phyloP scores from a whole-genome alignment of 2,797 vertebrate genomes.

The Falco biarmicus region DNA sequence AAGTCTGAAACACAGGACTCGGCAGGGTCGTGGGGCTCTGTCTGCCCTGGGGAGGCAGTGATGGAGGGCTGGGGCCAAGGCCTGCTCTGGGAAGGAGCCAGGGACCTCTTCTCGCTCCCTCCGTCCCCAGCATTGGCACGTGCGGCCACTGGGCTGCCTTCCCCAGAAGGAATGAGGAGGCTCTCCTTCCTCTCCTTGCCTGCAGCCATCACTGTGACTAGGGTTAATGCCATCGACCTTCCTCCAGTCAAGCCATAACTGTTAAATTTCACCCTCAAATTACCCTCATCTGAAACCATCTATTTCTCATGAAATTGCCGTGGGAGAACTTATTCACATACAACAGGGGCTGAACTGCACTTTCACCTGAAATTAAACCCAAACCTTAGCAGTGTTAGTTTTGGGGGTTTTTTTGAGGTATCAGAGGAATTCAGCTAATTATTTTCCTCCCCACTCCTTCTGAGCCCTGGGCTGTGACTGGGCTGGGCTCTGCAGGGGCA shows the following conservation, averaged over 20 bases:
- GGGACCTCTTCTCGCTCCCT: background rate
- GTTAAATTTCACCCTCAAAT: background rate
- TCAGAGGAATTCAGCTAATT: background rate
- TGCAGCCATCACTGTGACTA: background rate
- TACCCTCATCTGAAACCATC: background rate
- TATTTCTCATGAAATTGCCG: background rate
- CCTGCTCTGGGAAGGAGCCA: background rate
- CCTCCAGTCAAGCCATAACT: background rate
- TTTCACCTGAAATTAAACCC: background rate
- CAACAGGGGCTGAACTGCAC: background rate
- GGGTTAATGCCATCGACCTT: accelerated
- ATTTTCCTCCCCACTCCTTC: background rate
- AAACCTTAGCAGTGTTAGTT: background rate
- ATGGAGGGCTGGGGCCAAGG: background rate
- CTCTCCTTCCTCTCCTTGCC: background rate
- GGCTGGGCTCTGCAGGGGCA: background rate
- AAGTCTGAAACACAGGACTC: accelerated
- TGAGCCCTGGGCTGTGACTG: background rate
- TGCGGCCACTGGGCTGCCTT: background rate
- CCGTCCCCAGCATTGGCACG: accelerated
- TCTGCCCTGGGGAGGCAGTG: background rate
- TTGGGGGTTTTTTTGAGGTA: accelerated
- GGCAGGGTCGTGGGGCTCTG: background rate
- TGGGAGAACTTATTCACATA: background rate
- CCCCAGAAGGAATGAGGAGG: background rate